phyloP scores from a whole-genome alignment of 2,797 vertebrate species.

The Girardinus metallicus region DNA sequence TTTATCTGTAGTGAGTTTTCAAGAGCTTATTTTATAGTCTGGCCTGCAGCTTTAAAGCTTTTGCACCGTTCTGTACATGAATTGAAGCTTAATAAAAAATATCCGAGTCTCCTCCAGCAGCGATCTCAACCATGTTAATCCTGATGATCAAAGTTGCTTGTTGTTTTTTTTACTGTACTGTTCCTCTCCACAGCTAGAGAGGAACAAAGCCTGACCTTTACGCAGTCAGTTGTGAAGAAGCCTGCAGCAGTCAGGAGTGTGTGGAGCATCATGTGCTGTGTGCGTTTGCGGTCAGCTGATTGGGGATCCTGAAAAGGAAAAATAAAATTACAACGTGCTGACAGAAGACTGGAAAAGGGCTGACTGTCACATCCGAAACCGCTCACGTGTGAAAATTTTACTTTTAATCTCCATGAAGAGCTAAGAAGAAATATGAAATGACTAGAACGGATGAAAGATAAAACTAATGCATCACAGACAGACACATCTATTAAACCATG shows the following conservation, averaged over 20 bases:
- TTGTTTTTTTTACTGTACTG: too few species aligned
- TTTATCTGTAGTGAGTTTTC: neutral
- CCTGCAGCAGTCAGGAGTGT: slow-evolving; percentile 45
- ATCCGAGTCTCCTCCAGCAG: too few species aligned
- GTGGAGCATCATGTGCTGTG: slow-evolving; percentile 55
- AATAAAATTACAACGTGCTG: slow-evolving; percentile 50
- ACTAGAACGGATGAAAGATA: slow-evolving; percentile 29
- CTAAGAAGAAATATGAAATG: slow-evolving; percentile 32
- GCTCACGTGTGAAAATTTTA: slow-evolving; percentile 1
- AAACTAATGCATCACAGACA: slow-evolving; percentile 17
- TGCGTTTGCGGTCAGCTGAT: slow-evolving; percentile 38
- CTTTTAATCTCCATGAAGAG: slow-evolving; percentile 25
- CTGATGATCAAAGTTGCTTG: slow-evolving; percentile 1
- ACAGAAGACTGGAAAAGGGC: slow-evolving; percentile 59
- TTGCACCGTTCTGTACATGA: neutral
- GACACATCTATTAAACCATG: neutral
- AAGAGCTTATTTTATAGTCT: neutral
- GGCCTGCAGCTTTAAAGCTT: neutral
- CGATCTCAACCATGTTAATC: neutral
- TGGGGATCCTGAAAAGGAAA: slow-evolving; percentile 40
- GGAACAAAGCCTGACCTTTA: slow-evolving; percentile 19
- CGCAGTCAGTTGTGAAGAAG: slow-evolving; percentile 6
- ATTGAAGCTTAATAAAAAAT: neutral
- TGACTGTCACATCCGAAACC: slow-evolving; percentile 10
- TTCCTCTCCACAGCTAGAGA: neutral